A percentile compares a stretch with the other conserved stretches of the same genome.
Conservation (phyloP, 2,797 vertebrate genomes). For the Halcyon chelicuti region DNA sequence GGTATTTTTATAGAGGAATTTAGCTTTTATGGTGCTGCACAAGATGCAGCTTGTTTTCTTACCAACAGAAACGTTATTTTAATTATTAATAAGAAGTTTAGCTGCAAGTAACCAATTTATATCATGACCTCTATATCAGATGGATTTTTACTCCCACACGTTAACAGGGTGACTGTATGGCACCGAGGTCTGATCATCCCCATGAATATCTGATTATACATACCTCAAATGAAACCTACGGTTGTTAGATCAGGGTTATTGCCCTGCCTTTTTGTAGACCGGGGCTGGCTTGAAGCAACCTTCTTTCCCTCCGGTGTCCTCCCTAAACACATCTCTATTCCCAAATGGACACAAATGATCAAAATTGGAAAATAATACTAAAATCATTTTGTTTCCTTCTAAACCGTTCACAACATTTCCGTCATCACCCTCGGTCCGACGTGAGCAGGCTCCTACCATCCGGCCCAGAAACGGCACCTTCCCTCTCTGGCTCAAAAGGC, state of each 20-base stretch:
- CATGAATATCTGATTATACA: neutral
- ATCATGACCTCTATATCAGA: neutral
- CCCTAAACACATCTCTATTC: neutral
- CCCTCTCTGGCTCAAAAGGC: neutral
- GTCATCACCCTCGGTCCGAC: rapidly evolving
- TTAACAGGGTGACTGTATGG: neutral
- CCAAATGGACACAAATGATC: neutral
- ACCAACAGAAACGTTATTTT: neutral
- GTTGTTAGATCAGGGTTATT: neutral
- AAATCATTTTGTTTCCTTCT: neutral
- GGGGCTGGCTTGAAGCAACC: neutral
- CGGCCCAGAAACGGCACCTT: neutral
- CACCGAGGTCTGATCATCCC: neutral
- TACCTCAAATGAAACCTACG: neutral
- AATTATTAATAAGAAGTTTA: neutral
- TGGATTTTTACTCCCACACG: neutral
- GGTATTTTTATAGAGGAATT: neutral
- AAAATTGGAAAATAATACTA: rapidly evolving
- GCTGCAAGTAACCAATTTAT: neutral
- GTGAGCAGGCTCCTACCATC: neutral
- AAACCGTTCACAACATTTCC: rapidly evolving
- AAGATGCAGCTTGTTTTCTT: neutral
- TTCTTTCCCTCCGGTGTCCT: neutral
- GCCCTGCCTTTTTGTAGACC: neutral
- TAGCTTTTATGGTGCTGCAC: neutral